A percentile compares a stretch with the other conserved stretches of the same genome.
These are phyloP conservation scores for Hoplodrina ambigua DNA, from an alignment of 2,888 invertebrate genomes.

Conservation along the genomic window DNA sequence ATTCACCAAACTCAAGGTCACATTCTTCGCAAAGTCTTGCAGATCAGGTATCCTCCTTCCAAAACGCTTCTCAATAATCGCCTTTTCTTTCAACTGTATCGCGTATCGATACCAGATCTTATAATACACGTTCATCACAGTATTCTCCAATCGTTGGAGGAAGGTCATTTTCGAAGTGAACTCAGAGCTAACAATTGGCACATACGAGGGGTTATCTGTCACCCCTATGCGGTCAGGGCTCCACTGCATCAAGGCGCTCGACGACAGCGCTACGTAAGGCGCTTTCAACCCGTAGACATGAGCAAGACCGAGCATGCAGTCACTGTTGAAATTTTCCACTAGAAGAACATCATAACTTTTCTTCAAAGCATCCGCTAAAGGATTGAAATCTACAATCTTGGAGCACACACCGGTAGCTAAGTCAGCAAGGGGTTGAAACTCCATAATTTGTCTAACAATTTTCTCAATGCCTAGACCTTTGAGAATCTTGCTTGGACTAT, in stretches of 20 bases:
- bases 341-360: slow-evolving; percentile 91
- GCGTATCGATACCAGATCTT: slow-evolving; percentile 79
- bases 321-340: slow-evolving; percentile 91
- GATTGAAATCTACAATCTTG: slow-evolving; percentile 79
- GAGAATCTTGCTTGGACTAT: slow-evolving; percentile 69
- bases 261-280: slow-evolving; percentile 90
- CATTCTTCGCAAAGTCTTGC: slow-evolving; percentile 86
- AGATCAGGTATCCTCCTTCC: slow-evolving; percentile 88
- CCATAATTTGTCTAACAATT: slow-evolving; percentile 71
- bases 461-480: slow-evolving; percentile 73
- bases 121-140: slow-evolving; percentile 72
- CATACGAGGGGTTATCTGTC: slow-evolving; percentile 87
- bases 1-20: slow-evolving; percentile 90
- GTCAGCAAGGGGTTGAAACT: slow-evolving; percentile 75
- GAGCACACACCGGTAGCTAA: slow-evolving; percentile 81
- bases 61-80: slow-evolving; percentile 83
- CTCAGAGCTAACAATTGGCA: slow-evolving; percentile 88
- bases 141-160: slow-evolving; percentile 84
- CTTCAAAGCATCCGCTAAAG: slow-evolving; percentile 78
- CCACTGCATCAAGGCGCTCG: slow-evolving; percentile 91
- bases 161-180: slow-evolving; percentile 88
- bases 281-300: slow-evolving; percentile 87
- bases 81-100: slow-evolving; percentile 79
- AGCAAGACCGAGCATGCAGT: slow-evolving; percentile 91
- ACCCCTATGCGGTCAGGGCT: slow-evolving; percentile 82